A percentile compares a stretch with the other conserved stretches of the same genome.
Conservation (phyloP, 2,888 invertebrate species). For the Ecliptopera silaceata region DNA sequence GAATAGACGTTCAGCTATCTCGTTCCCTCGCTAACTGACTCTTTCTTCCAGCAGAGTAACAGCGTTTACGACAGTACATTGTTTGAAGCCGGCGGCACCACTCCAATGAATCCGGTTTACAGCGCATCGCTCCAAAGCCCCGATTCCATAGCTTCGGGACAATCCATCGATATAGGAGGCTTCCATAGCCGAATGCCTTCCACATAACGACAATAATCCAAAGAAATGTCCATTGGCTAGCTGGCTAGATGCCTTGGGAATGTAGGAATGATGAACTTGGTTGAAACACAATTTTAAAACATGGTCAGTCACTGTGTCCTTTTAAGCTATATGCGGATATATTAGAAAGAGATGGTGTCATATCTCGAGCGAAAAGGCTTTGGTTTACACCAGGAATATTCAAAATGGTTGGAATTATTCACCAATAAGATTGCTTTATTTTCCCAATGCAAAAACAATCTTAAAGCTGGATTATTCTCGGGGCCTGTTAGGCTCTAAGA, state of each 20-base stretch:
- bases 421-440: too few species aligned
- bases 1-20: too few species aligned
- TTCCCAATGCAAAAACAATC: too few species aligned
- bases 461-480: too few species aligned
- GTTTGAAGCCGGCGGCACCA: constrained; percentile 85
- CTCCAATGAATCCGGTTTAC: constrained; percentile 86
- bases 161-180: constrained; percentile 67
- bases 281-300: too few species aligned
- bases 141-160: constrained; percentile 85
- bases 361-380: too few species aligned
- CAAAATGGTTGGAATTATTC: too few species aligned
- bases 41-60: constrained; percentile 82
- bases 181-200: constrained; percentile 58
- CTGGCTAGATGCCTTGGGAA: constrained; percentile 11
- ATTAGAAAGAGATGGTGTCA: too few species aligned
- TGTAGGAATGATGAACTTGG: background rate
- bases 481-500: too few species aligned
- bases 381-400: too few species aligned
- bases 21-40: background rate
- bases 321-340: too few species aligned
- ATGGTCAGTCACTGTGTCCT: background rate
- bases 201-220: constrained; percentile 61
- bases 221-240: constrained; percentile 38
- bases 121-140: constrained; percentile 88
- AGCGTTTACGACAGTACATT: constrained; percentile 89